Conservation (phyloP, 2,113 vertebrate species). For the Cavia aperea region DNA sequence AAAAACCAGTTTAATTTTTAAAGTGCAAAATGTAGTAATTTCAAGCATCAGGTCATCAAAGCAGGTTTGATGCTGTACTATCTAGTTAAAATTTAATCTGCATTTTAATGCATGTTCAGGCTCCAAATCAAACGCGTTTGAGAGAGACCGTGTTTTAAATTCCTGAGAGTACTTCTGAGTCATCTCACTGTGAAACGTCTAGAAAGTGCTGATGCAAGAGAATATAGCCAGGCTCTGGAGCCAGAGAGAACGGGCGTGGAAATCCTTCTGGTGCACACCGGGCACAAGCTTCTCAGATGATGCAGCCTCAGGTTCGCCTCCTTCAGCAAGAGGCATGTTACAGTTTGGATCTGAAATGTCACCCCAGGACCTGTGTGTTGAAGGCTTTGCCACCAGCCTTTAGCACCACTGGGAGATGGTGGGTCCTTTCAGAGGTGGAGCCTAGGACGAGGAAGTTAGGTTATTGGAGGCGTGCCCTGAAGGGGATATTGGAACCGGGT, state of each 20-base stretch:
- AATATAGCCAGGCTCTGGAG: background rate
- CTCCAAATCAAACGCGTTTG: background rate
- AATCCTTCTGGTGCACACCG: background rate
- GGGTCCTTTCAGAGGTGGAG: background rate
- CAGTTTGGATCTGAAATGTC: background rate
- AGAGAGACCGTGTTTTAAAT: constrained; percentile 13
- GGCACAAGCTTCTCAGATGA: background rate
- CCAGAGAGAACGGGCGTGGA: background rate
- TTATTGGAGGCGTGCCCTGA: background rate
- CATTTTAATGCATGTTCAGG: constrained; percentile 22
- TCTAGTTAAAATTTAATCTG: constrained; percentile 47
- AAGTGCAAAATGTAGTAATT: constrained; percentile 33
- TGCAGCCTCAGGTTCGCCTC: background rate
- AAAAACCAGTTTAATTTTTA: constrained; percentile 46
- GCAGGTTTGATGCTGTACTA: constrained; percentile 34
- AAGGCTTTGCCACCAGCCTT: background rate
- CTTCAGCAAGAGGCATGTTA: background rate
- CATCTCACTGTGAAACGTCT: background rate
- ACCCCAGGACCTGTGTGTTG: background rate
- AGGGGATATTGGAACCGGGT: background rate
- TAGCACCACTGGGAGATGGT: too few relatives aligned
- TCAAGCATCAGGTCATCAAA: constrained; percentile 44
- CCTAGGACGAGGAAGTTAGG: background rate
- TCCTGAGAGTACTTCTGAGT: background rate
- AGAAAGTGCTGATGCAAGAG: background rate